Conservation (phyloP, 2,113 vertebrate species). For the Chlamydotis undulata region DNA sequence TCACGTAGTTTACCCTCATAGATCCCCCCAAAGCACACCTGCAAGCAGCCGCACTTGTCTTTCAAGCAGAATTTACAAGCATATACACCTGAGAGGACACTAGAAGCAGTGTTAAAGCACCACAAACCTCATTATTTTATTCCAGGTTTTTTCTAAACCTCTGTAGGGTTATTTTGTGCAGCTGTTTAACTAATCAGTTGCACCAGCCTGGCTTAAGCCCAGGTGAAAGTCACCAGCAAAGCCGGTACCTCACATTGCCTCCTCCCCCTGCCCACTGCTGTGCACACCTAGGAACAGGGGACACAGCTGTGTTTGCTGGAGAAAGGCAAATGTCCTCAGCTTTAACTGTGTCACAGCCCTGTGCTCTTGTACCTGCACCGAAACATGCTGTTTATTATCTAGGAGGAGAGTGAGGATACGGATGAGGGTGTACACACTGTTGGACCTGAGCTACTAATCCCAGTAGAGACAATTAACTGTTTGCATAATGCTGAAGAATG, state of each 20-base stretch:
- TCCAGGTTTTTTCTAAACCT: neutral
- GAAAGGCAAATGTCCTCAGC: neutral
- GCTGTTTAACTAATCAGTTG: neutral
- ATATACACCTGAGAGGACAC: neutral
- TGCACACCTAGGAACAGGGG: neutral
- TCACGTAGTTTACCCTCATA: fast-evolving
- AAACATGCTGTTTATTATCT: neutral
- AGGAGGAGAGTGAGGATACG: constrained; percentile 30
- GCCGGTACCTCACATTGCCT: fast-evolving
- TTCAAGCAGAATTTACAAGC: neutral
- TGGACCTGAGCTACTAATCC: constrained; percentile 51
- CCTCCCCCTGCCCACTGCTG: no score
- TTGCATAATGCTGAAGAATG: constrained; percentile 39
- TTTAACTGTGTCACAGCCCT: neutral
- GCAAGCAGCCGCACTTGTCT: fast-evolving
- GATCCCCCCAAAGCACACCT: neutral
- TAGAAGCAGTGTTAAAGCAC: neutral
- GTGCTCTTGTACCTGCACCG: neutral
- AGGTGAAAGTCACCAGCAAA: no score
- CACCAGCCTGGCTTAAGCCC: no score
- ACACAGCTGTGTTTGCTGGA: neutral
- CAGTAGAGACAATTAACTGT: constrained; percentile 54
- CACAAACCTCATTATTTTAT: neutral
- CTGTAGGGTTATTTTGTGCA: neutral
- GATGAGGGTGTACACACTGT: neutral